phyloP scores from a whole-genome alignment of 1,140 invertebrate species.

The Gryllus bimaculatus region DNA sequence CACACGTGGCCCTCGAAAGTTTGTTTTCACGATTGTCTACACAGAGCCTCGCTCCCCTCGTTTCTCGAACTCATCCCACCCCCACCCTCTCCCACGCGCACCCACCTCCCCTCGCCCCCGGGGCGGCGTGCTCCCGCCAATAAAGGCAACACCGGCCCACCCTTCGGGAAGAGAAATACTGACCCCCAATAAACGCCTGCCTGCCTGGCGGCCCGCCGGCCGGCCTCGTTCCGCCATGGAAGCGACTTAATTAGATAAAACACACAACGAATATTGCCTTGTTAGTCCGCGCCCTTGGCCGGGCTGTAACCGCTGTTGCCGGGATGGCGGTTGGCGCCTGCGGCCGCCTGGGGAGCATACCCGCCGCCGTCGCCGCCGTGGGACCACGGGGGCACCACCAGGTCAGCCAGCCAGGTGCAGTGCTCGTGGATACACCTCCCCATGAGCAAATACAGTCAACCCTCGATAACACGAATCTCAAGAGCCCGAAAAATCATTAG shows the following conservation, averaged over 20 bases:
- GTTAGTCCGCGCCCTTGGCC: not conserved
- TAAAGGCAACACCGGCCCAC: not conserved
- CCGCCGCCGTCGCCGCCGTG: no score
- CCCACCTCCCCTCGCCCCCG: not conserved
- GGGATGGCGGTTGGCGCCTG: no score
- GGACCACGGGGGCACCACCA: no score
- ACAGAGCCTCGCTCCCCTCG: no score
- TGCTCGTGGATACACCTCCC: no score
- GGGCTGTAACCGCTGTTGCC: not conserved
- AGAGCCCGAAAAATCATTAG: no score
- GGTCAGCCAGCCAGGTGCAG: no score
- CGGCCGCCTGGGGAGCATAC: no score
- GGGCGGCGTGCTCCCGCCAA: not conserved
- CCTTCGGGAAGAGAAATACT: not conserved
- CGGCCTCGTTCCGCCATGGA: not conserved
- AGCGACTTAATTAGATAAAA: conserved; percentile 1
- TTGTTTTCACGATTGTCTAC: no score
- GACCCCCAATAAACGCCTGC: not conserved
- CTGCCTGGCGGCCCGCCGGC: not conserved
- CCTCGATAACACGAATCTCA: no score
- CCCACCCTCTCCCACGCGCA: not conserved
- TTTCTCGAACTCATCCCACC: not conserved
- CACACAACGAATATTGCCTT: conserved; percentile 4
- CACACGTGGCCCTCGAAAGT: no score
- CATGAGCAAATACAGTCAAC: no score